Evolutionary conservation across 2,888 invertebrate genomes (phyloP).

Genomic region (Metallyticus violacea): DNA sequence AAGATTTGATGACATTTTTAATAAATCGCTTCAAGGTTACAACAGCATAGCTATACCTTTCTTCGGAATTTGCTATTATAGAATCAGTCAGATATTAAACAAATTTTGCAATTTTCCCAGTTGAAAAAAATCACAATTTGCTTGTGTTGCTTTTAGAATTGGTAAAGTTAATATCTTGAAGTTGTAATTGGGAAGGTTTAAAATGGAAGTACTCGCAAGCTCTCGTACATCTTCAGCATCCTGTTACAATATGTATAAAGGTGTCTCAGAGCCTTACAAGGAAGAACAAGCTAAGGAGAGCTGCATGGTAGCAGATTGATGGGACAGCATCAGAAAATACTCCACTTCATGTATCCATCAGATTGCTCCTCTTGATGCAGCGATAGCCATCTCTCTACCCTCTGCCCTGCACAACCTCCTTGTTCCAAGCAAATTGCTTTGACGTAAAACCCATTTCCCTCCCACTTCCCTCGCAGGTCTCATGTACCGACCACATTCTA

Average conservation of each 20-base stretch:
- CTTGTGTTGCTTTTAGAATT: no score
- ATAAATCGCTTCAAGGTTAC: no score
- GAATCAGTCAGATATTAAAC: no score
- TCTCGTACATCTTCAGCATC: not conserved
- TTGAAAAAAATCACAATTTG: no score
- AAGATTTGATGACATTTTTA: no score
- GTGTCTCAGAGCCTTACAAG: not conserved
- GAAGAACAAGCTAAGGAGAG: not conserved
- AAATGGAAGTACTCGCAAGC: not conserved
- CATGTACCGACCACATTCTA: not conserved
- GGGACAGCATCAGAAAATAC: not conserved
- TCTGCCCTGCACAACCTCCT: not conserved
- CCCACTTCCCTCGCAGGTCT: not conserved
- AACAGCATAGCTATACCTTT: no score
- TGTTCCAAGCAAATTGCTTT: constrained; percentile 7
- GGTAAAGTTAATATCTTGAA: no score
- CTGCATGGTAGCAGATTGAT: not conserved
- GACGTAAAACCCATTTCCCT: not conserved
- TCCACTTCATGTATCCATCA: not conserved
- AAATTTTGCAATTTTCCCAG: no score
- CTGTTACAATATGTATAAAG: not conserved
- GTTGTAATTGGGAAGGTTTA: no score
- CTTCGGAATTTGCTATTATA: no score
- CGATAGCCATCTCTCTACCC: not conserved
- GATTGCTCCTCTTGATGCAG: not conserved